Conservation (phyloP, 2,797 vertebrate species). For the Acanthopagrus latus region DNA sequence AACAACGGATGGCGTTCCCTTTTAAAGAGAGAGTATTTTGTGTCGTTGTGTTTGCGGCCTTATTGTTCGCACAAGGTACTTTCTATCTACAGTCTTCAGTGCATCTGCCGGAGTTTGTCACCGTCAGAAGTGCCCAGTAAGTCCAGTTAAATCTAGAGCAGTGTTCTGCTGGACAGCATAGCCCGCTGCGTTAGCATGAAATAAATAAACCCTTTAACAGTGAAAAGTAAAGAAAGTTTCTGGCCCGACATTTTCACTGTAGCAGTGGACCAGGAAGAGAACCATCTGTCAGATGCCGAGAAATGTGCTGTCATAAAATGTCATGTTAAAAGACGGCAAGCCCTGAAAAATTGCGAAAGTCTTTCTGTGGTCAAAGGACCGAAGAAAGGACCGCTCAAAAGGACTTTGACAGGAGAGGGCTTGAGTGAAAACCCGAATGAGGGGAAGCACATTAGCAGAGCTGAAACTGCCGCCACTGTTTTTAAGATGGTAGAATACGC, state of each 20-base stretch:
- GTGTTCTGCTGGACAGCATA: not conserved
- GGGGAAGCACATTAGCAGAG: not conserved
- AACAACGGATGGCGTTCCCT: not conserved
- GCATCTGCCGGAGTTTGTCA: not conserved
- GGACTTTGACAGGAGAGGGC: not conserved
- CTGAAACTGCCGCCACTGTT: not conserved
- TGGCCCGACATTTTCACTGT: not conserved
- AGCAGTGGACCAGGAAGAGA: not conserved
- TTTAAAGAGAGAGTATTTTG: not conserved
- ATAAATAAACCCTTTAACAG: not conserved
- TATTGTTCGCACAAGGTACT: not conserved
- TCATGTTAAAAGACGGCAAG: conserved; percentile 4
- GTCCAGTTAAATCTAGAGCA: not conserved
- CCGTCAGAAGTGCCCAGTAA: not conserved
- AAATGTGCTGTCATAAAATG: conserved; percentile 4
- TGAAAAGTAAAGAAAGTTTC: not conserved
- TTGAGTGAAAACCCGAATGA: not conserved
- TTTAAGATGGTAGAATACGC: not conserved
- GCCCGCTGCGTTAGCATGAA: not conserved
- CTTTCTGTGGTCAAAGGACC: not conserved
- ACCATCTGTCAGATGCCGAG: not conserved
- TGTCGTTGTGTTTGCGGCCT: not conserved
- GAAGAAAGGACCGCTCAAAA: not conserved
- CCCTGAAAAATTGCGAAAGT: not conserved
- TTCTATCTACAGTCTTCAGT: not conserved